These are phyloP conservation scores for Petrophora chlorosata DNA, from an alignment of 2,888 invertebrate genomes.

Conservation along the genomic window DNA sequence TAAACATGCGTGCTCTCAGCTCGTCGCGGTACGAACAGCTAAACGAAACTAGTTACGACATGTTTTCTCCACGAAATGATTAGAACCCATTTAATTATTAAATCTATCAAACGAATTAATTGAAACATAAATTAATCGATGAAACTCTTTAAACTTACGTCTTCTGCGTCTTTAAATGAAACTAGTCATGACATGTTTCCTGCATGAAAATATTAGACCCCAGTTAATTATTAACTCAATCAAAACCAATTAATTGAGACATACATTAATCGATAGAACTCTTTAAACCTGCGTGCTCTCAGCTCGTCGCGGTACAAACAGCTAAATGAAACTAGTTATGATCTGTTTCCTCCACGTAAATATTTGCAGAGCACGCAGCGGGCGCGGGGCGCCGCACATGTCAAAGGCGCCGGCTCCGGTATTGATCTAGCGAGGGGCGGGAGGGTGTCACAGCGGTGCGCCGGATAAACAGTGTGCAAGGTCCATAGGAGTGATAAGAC, in stretches of 20 bases:
- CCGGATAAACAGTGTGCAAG: slow-evolving; percentile 1
- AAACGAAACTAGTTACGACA: too few species aligned
- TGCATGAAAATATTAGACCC: too few species aligned
- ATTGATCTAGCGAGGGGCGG: slow-evolving; percentile 76
- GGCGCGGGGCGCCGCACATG: slow-evolving; percentile 77
- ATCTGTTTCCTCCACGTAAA: slow-evolving; percentile 81
- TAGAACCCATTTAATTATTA: too few species aligned
- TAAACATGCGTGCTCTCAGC: too few species aligned
- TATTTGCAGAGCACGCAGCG: slow-evolving; percentile 77
- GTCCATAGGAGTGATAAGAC: not conserved
- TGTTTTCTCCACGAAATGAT: too few species aligned
- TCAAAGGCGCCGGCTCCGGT: slow-evolving; percentile 81
- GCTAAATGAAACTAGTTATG: slow-evolving; percentile 76
- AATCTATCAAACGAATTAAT: slow-evolving; percentile 29
- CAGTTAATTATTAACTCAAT: too few species aligned
- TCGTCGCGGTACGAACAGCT: slow-evolving; percentile 35
- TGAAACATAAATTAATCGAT: slow-evolving; percentile 32
- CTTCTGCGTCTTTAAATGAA: slow-evolving; percentile 45
- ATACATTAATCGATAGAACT: slow-evolving; percentile 21
- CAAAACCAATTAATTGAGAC: slow-evolving; percentile 35
- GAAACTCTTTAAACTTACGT: slow-evolving; percentile 2
- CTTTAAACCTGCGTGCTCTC: too few species aligned
- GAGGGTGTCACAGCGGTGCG: slow-evolving; percentile 31
- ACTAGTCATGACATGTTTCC: not conserved
- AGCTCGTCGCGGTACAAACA: slow-evolving; percentile 47